These are phyloP conservation scores for Salminus brasiliensis DNA, from an alignment of 2,113 vertebrate genomes.

Conservation along the genomic window DNA sequence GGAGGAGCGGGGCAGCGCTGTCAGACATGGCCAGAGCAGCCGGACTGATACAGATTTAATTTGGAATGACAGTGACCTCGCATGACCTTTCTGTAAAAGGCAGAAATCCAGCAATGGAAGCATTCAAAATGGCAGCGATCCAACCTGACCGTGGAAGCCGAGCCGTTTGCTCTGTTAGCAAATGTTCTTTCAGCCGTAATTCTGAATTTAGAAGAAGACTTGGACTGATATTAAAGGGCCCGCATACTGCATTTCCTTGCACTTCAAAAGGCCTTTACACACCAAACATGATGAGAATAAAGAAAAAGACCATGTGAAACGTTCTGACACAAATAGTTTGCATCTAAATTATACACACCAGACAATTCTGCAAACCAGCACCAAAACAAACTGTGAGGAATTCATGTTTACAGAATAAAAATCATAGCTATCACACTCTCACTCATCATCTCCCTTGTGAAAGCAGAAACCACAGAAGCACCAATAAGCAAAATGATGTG, in stretches of 20 bases:
- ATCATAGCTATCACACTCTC: background rate
- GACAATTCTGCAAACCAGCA: no score
- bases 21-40: conserved; percentile 55
- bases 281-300: no score
- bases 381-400: no score
- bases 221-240: background rate
- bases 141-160: background rate
- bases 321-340: no score
- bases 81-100: conserved; percentile 58
- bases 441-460: no score
- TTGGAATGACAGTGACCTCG: conserved; percentile 55
- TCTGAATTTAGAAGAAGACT: background rate
- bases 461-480: no score
- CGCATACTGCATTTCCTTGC: no score
- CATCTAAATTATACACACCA: no score
- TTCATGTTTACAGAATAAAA: background rate
- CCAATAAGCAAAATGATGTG: background rate
- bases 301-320: no score
- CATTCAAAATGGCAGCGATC: conserved; percentile 34
- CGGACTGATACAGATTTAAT: conserved; percentile 67
- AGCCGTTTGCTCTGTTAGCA: background rate
- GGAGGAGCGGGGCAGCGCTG: conserved; percentile 41
- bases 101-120: conserved; percentile 40
- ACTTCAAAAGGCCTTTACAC: no score
- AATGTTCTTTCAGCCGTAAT: background rate